A percentile compares a stretch with the other conserved stretches of the same genome.
Evolutionary conservation across 2,888 invertebrate species (phyloP).

Genomic region (Deilephila elpenor): DNA sequence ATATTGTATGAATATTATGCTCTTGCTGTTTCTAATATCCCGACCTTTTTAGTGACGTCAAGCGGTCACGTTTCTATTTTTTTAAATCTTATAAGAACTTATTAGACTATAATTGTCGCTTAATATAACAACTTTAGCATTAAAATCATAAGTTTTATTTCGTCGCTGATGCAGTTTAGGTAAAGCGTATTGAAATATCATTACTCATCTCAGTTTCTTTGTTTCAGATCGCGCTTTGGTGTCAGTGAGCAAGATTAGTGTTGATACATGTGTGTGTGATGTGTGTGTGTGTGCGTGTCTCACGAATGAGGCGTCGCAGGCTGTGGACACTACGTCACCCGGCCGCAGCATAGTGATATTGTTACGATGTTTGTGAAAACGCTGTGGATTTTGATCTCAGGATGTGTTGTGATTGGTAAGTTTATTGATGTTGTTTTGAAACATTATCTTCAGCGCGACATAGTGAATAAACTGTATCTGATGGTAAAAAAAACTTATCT

Average conservation of each 20-base stretch:
- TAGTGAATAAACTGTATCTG: too few relatives aligned
- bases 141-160: too few relatives aligned
- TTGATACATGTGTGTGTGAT: constrained; percentile 46
- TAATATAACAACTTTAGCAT: too few relatives aligned
- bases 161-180: too few relatives aligned
- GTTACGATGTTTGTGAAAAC: constrained; percentile 56
- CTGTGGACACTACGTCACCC: constrained; percentile 44
- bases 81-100: too few relatives aligned
- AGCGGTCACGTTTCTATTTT: too few relatives aligned
- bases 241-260: constrained; percentile 40
- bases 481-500: too few relatives aligned
- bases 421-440: constrained; percentile 22
- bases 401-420: constrained; percentile 65
- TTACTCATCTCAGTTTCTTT: constrained; percentile 30
- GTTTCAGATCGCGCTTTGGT: constrained; percentile 39
- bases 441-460: too few relatives aligned
- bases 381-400: constrained; percentile 58
- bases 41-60: too few relatives aligned
- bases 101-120: too few relatives aligned
- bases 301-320: constrained; percentile 78
- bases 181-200: neutral
- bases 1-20: too few relatives aligned
- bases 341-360: constrained; percentile 60
- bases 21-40: too few relatives aligned
- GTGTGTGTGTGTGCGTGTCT: constrained; percentile 54